Evolutionary conservation across 2,113 vertebrate genomes (phyloP).

Genomic region (Oncorhynchus nerka): DNA sequence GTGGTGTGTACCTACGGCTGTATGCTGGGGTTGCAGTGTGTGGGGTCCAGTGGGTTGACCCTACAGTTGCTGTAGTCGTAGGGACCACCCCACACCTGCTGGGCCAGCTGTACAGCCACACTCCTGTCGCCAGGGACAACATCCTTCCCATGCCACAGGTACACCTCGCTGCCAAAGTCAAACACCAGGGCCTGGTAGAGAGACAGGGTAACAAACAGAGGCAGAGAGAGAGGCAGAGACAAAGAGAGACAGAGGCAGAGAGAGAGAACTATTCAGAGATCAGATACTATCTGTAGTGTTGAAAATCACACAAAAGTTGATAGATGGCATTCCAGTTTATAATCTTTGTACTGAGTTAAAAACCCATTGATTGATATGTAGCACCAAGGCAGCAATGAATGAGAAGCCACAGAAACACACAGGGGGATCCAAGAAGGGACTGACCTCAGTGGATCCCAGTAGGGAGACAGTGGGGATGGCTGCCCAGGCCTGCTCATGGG

Average conservation of each 20-base stretch:
- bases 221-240: background rate
- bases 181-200: conserved; percentile 72
- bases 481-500: conserved; percentile 75
- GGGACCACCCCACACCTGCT: conserved; percentile 73
- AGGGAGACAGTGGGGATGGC: conserved; percentile 64
- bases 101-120: conserved; percentile 71
- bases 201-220: background rate
- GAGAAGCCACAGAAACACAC: too few species aligned
- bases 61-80: conserved; percentile 80
- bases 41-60: conserved; percentile 76
- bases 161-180: conserved; percentile 80
- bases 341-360: too few species aligned
- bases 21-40: conserved; percentile 40
- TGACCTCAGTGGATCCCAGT: conserved; percentile 69
- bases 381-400: too few species aligned
- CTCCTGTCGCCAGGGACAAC: conserved; percentile 59
- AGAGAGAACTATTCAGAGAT: too few species aligned
- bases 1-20: conserved; percentile 39
- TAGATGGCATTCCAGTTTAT: too few species aligned
- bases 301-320: too few species aligned
- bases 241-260: background rate
- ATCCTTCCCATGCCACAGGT: conserved; percentile 76
- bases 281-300: too few species aligned
- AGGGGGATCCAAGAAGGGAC: background rate
- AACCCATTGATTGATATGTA: too few species aligned